Base-by-base conservation (phyloP, 2,113 vertebrate genomes). In the Podilymbus podiceps region DNA sequence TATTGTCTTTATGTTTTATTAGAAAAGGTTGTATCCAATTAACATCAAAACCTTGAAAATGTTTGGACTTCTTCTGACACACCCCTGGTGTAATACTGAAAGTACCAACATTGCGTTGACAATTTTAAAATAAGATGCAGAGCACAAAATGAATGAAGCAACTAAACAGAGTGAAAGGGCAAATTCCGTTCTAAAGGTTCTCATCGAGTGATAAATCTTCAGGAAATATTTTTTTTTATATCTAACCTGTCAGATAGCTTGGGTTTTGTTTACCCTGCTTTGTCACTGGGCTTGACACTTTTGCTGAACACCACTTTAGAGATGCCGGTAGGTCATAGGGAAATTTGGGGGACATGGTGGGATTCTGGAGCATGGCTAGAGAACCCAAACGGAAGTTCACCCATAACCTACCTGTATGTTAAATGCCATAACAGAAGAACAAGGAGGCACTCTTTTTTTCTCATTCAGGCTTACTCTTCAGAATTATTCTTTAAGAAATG, bases 21-120 rank as follows among this genome's bases (percentile, higher is more conserved):
- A 56, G 53, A 69, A 66, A 52, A 53, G 35, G 4, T 30, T 73
- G 3, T 15, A 35, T 15, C 22, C 31, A 63, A 47, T 25, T 59
- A 82, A 52, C 49, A 72, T 6, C 5, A 33, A 85, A 63, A 67
- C 15, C 31, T 21, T 74, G 42, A 74, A 69, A 50, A 24, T 55
- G 47, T 5, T 49, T 83, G n/a, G n/a, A 46, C 9, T 31, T 27
- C 44, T 69, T n/a, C 27, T 86, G 71, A 22, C 30, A 14, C 22
- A 15, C 15, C 35, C 44, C 21, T 31, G 19, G 19, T 67, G 19
- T 13, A 55, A 38, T 15, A 52, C 0, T 66, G 40, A 38, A 55
- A 82, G 64, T 12, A n/a, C 5, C 35, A 62, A 42, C 22, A 35
- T 12, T 0, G 0, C 25, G 69, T 16, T 31, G 19, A n/a, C 4